Base-by-base conservation (phyloP, 2,888 invertebrate species). In the Brachypalpus laphriformis region DNA sequence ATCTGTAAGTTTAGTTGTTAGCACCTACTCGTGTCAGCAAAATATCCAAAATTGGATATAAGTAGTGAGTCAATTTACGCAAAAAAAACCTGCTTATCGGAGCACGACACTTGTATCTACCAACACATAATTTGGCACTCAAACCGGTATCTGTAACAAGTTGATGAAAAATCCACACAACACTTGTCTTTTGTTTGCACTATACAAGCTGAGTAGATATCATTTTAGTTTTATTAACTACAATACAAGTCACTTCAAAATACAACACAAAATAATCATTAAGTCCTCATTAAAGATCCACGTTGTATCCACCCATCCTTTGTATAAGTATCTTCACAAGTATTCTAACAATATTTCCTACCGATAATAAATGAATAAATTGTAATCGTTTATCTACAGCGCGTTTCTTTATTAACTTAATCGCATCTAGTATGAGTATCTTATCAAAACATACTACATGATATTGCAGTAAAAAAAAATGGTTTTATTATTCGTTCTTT, bases 381-480 rank as follows among this genome's bases (percentile, higher is more conserved):
- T 56, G 31, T 57, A 70, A 45, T 70, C 20, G 14, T 57, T 57
- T 56, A 70, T 57, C 57, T 63, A 7, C n/a, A 25, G 34, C 56
- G 42, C 11, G 42, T 57, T 57, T 11, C 31, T 63, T 31, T 63
- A 63, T 45, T 31, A 57, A 70, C 14, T 34, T 57, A 70, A 66
- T 70, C 57, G 57, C 42, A 28, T 56, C 68, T 68, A 56, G 20
- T 54, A 37, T 8, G 42, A 49, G 61, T 65, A 45, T 47, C 65
- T 74, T 74, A 74, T 74, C 74, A 74, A 56, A 37, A 54, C n/a
- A n/a, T n/a, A n/a, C n/a, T n/a, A n/a, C n/a, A 18, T 1, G 34
- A 9, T 22, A n/a, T n/a, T n/a, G n/a, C n/a, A 6, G 3, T 22
- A 37, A 16, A 51, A 40, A 40, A 37, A 28, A 28, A 34, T 31